Conservation (phyloP, 1,140 invertebrate species). For the Trachymyrmex septentrionalis region DNA sequence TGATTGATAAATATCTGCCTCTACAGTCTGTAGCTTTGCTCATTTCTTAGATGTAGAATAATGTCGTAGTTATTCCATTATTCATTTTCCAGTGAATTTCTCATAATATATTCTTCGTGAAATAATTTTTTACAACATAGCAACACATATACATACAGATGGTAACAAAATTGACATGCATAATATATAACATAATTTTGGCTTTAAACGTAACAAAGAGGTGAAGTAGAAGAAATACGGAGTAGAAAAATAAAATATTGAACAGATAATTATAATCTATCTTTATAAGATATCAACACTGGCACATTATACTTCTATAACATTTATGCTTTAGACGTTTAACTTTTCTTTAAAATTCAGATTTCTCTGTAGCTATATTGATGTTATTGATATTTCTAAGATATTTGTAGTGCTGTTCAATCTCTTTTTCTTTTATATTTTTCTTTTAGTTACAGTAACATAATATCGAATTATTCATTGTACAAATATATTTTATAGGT, state of each 20-base stretch:
- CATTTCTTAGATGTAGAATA: background rate
- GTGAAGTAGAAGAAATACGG: background rate
- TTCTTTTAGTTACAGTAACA: background rate
- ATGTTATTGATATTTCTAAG: background rate
- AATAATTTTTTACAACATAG: slow-evolving; percentile 8
- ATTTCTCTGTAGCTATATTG: background rate
- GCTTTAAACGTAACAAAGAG: background rate
- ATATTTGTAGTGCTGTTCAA: background rate
- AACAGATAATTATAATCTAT: background rate
- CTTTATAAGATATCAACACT: background rate
- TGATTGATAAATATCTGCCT: background rate
- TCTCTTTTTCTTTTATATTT: background rate
- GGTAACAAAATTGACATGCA: background rate
- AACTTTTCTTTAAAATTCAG: background rate
- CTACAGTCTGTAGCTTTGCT: background rate
- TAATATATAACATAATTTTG: background rate
- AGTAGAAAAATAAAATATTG: background rate
- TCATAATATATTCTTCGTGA: background rate
- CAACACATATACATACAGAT: background rate
- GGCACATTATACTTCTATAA: background rate
- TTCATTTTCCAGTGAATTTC: background rate
- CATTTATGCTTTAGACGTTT: background rate
- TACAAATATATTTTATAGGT: background rate
- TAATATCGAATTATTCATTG: background rate
- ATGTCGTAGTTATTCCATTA: slow-evolving; percentile 3